These are phyloP conservation scores for Melanerpes aurifrons DNA, from an alignment of 2,113 vertebrate species.

Conservation along the genomic window DNA sequence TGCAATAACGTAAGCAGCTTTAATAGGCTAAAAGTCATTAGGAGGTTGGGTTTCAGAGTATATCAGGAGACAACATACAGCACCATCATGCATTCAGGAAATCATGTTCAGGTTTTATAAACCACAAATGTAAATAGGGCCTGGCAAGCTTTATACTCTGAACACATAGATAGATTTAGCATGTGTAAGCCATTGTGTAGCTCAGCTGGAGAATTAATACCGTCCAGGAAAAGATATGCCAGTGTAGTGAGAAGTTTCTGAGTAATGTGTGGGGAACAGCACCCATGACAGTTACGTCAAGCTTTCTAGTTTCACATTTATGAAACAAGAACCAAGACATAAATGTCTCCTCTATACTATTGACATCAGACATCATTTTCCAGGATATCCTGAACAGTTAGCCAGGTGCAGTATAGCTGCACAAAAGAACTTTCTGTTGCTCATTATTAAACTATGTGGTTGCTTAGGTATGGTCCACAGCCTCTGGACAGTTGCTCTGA, in stretches of 20 bases:
- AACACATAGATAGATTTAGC: slow-evolving; percentile 5
- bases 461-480: background rate
- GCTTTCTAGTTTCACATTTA: background rate
- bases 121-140: slow-evolving; percentile 41
- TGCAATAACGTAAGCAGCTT: background rate
- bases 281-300: background rate
- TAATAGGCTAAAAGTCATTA: slow-evolving; percentile 24
- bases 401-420: background rate
- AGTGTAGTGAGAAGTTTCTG: background rate
- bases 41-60: background rate
- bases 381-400: background rate
- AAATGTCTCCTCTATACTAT: background rate
- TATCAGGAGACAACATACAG: background rate
- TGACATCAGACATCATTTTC: background rate
- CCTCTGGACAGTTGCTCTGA: background rate
- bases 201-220: background rate
- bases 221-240: background rate
- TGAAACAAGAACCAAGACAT: background rate
- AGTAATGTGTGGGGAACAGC: background rate
- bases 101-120: slow-evolving; percentile 19
- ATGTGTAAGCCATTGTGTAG: background rate
- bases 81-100: background rate
- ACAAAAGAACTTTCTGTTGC: background rate
- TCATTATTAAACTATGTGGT: background rate
- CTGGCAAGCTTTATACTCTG: background rate